Base-by-base conservation (phyloP, 1,140 invertebrate genomes). In the Ephestia elutella region DNA sequence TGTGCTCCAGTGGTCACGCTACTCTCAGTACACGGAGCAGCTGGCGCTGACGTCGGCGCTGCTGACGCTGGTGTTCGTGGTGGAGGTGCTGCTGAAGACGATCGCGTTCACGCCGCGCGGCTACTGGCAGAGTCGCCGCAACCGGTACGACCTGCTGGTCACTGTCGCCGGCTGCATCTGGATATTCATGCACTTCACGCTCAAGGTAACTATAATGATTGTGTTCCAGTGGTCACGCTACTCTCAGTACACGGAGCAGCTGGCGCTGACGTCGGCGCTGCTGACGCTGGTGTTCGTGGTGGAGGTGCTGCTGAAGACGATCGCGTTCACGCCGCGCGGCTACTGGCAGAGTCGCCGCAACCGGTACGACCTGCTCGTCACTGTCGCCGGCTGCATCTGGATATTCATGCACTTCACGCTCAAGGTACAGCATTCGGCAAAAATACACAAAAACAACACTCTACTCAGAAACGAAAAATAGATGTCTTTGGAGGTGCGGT, bases 271-370 rank as follows among this genome's bases (percentile, higher is more conserved):
- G 17, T 98, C 96, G 20, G 96, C 96, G 44, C 90, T 95, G 56
- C 91, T 98, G 54, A 96, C 94, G 21, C 86, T 95, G 65, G 92
- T 96, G 53, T 97, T 97, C 89, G 92, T 96, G n/a, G 91, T 95
- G 66, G 95, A 99, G 92, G 97, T 99, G 32, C 91, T 99, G 15
- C 97, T 99, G 93, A 99, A 99, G 91, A 97, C 97, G 17, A 96
- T 98, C 60, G 98, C 98, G n/a, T 98, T 99, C 88, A 99, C 97
- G 30, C 96, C 97, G 59, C 92, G 95, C 64, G 98, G 99, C 49
- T 99, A 99, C 90, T 99, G 98, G 96, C 98, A 99, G 83, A 99
- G 97, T 57, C 90, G 98, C 71, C 92, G 99, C 71, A 99, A 99
- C 90, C 92, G 98, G 78, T 99, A 99, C 87, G 99, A 99, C 90